A percentile compares a stretch with the other conserved stretches of the same genome.
These are phyloP conservation scores for Rugalucina vietnamica DNA, from an alignment of 2,888 invertebrate genomes.

Conservation along the genomic window DNA sequence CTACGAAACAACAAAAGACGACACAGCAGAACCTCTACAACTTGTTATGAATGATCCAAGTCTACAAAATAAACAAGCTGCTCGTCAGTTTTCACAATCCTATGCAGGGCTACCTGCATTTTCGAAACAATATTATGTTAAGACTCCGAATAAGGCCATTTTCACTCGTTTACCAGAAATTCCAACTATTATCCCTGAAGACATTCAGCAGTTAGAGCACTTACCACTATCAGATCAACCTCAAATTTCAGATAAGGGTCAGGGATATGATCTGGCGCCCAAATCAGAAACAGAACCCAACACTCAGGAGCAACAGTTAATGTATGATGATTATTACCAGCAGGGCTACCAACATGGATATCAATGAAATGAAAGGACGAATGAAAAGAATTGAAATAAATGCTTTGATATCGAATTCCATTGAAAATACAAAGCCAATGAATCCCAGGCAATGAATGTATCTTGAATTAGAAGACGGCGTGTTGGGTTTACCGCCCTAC, in stretches of 20 bases:
- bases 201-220: background rate
- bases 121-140: background rate
- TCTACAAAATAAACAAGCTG: background rate
- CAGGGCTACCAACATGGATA: background rate
- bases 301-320: background rate
- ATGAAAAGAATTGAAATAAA: too few relatives aligned
- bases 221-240: background rate
- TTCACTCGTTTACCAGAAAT: background rate
- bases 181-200: background rate
- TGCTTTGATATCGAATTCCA: too few relatives aligned
- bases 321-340: conserved; percentile 2
- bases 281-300: background rate
- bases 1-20: background rate
- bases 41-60: background rate
- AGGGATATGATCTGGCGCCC: background rate
- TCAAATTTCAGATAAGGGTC: background rate
- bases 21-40: background rate
- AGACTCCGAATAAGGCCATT: background rate
- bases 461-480: too few relatives aligned
- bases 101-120: background rate
- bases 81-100: background rate
- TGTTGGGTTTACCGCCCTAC: too few relatives aligned
- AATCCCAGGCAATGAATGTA: too few relatives aligned
- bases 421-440: too few relatives aligned
- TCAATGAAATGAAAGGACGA: too few relatives aligned